phyloP scores from a whole-genome alignment of 2,113 vertebrate species.

The Galbula dea region DNA sequence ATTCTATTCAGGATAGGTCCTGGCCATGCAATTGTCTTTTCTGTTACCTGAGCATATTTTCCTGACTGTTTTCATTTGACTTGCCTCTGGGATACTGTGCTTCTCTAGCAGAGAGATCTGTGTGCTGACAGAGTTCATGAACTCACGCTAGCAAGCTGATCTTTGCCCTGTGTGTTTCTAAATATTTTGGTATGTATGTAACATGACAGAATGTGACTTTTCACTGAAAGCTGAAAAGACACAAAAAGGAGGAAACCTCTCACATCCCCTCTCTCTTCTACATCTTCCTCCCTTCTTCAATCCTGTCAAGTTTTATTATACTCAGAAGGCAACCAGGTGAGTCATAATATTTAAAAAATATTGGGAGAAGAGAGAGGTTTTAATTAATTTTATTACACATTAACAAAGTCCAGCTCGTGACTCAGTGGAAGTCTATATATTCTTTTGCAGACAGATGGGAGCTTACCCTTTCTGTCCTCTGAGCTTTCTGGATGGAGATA shows the following conservation, averaged over 20 bases:
- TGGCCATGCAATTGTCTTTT: background rate
- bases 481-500: background rate
- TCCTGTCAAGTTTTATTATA: slow-evolving; percentile 15
- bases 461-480: slow-evolving; percentile 20
- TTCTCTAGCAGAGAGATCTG: slow-evolving; percentile 21
- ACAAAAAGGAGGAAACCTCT: background rate
- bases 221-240: background rate
- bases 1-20: background rate
- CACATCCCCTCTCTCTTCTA: background rate
- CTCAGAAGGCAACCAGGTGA: slow-evolving; percentile 39
- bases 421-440: background rate
- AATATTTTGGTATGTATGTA: slow-evolving; percentile 18
- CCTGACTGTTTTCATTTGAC: slow-evolving; percentile 39
- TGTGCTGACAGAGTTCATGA: slow-evolving; percentile 5
- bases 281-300: background rate
- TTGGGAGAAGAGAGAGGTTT: background rate
- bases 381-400: slow-evolving; percentile 46
- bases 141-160: background rate
- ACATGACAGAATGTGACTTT: slow-evolving; percentile 32
- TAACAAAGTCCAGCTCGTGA: background rate
- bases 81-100: slow-evolving; percentile 42
- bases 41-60: background rate
- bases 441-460: slow-evolving; percentile 27
- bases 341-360: slow-evolving; percentile 29
- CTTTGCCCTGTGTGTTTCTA: slow-evolving; percentile 34